Conservation (phyloP, 1,140 invertebrate genomes). For the Ceratosolen fusciceps region DNA sequence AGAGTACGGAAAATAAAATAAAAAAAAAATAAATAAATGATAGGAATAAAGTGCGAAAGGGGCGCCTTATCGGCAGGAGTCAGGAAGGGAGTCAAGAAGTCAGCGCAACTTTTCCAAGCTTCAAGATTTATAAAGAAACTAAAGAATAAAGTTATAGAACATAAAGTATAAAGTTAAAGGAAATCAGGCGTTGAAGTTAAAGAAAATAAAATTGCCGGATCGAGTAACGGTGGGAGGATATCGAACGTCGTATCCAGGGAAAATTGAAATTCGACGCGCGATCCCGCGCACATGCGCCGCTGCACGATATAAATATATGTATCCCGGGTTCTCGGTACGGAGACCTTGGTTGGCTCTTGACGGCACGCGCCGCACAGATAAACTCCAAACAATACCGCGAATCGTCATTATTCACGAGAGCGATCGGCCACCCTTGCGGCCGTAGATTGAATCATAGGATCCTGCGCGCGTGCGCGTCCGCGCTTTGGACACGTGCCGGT, state of each 20-base stretch:
- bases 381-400: conserved; percentile 46
- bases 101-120: too few species aligned
- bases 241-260: not conserved
- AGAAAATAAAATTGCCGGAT: too few species aligned
- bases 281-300: not conserved
- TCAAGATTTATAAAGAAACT: too few species aligned
- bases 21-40: too few species aligned
- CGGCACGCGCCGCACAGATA: conserved; percentile 49
- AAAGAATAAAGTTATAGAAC: too few species aligned
- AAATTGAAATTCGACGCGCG: conserved; percentile 42
- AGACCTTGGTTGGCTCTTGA: not conserved
- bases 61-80: too few species aligned
- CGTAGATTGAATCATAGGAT: conserved; percentile 28
- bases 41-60: too few species aligned
- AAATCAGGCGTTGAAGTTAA: too few species aligned
- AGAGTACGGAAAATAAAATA: too few species aligned
- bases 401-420: conserved; percentile 36
- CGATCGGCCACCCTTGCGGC: not conserved
- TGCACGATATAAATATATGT: conserved; percentile 13
- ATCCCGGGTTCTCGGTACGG: not conserved
- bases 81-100: too few species aligned
- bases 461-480: too few species aligned
- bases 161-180: too few species aligned
- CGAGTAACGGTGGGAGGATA: not conserved
- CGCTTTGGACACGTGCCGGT: conserved; percentile 17